Base-by-base conservation (phyloP, 2,113 vertebrate species). In the Dissostichus mawsoni region DNA sequence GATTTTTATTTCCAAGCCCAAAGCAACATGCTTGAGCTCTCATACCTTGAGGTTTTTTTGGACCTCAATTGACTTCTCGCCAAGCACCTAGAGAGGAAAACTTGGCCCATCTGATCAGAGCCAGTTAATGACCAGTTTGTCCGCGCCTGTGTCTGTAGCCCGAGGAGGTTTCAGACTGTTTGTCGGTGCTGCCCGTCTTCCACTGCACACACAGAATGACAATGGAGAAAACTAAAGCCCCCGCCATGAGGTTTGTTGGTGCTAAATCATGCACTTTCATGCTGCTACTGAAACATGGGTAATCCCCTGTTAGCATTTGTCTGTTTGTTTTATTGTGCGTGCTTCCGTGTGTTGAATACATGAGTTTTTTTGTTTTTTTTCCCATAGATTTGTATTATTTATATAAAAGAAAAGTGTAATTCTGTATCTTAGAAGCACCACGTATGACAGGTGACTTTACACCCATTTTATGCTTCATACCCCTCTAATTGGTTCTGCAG, bases 231-330 rank as follows among this genome's bases (percentile, higher is more conserved):
- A 90, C 80, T 90, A 94, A 91, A 80, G 58, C 84, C 84, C 80
- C 85, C 81, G 78, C 77, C 87, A 86, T 72, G 79, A 92, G 84
- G 88, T 92, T 90, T 81, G 85, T 90, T 80, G 89, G 74, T 76
- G 68, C 89, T 78, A 75, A 83, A 89, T 91, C 81, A 86, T 92
- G 90, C 83, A 82, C 88, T 88, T 92, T 86, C 87, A 89, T 87
- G 90, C 87, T 87, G 86, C 89, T 77, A 71, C 85, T 78, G 71
- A 74, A 89, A 88, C 77, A 70, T 41, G 56, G 52, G 48, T 63
- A 69, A 81, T 75, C 74, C 66, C 36, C 8, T 55, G 75, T 79
- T 67, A 75, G 59, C 57, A 6, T 48, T 64, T 74, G 41, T 67
- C 66, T 71, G 33, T 74, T 47, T 81, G 62, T 64, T 47, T 55